Conservation (phyloP, 2,113 vertebrate species). For the Pedionomus torquatus region DNA sequence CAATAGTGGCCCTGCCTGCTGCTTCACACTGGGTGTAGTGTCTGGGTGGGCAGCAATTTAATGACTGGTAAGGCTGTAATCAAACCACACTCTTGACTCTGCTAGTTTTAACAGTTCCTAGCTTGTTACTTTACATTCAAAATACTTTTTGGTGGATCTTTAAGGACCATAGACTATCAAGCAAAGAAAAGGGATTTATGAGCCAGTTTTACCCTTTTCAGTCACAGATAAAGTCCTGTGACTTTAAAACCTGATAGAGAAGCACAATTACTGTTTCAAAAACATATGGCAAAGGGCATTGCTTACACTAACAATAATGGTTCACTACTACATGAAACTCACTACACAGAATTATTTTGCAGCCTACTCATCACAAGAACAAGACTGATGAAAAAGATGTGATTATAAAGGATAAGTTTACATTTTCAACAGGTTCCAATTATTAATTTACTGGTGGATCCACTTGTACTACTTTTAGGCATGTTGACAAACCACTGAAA, state of each 20-base stretch:
- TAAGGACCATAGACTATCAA: neutral
- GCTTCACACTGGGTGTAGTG: accelerated
- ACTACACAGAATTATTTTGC: neutral
- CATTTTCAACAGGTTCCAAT: neutral
- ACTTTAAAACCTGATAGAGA: neutral
- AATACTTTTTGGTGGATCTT: neutral
- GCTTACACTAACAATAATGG: neutral
- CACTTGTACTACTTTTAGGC: neutral
- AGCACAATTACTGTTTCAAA: neutral
- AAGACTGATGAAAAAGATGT: neutral
- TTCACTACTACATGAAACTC: neutral
- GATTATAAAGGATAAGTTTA: neutral
- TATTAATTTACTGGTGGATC: neutral
- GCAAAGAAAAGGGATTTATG: neutral
- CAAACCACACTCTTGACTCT: neutral
- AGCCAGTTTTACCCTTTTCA: neutral
- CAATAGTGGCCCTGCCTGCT: accelerated
- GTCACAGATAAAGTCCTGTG: neutral
- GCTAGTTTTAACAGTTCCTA: neutral
- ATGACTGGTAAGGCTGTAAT: neutral
- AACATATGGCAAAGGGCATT: neutral
- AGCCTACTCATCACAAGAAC: neutral
- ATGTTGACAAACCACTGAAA: constrained; percentile 6
- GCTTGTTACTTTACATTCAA: neutral
- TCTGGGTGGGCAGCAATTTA: neutral